These are phyloP conservation scores for Rhagonycha lutea DNA, from an alignment of 2,888 invertebrate species.

Conservation along the genomic window DNA sequence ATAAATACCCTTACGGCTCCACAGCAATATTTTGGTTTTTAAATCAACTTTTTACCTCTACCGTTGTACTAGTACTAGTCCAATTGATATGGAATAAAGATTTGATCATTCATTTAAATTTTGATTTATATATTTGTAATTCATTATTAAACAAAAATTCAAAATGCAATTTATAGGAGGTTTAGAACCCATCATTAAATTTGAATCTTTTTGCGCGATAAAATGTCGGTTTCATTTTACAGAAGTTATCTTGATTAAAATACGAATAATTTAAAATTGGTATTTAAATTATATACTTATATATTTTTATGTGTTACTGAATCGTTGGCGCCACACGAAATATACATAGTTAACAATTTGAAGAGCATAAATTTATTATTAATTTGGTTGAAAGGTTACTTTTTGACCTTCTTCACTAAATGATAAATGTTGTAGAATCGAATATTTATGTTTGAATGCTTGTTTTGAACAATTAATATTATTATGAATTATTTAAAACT, in stretches of 20 bases:
- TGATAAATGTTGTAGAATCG: constrained; percentile 11
- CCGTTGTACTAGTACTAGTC: too few relatives aligned
- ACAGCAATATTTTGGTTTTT: neutral
- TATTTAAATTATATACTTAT: constrained; percentile 14
- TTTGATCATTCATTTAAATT: neutral
- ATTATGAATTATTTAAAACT: neutral
- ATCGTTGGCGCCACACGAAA: constrained; percentile 21
- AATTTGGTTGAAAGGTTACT: constrained; percentile 18
- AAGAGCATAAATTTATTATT: constrained; percentile 18
- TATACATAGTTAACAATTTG: constrained; percentile 15
- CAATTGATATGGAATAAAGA: neutral
- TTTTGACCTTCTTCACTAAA: constrained; percentile 17
- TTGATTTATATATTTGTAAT: neutral
- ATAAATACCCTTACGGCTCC: too few relatives aligned
- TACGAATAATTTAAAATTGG: constrained; percentile 8
- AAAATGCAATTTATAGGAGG: neutral
- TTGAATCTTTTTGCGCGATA: constrained; percentile 5
- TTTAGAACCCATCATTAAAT: neutral
- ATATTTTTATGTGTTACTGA: constrained; percentile 3
- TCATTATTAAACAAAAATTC: neutral
- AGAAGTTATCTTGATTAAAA: constrained; percentile 15
- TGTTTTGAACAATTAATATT: constrained; percentile 29
- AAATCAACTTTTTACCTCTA: neutral
- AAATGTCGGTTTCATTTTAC: constrained; percentile 9
- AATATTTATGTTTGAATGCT: neutral